phyloP scores from a whole-genome alignment of 2,797 vertebrate species.

The Astyanax mexicanus region DNA sequence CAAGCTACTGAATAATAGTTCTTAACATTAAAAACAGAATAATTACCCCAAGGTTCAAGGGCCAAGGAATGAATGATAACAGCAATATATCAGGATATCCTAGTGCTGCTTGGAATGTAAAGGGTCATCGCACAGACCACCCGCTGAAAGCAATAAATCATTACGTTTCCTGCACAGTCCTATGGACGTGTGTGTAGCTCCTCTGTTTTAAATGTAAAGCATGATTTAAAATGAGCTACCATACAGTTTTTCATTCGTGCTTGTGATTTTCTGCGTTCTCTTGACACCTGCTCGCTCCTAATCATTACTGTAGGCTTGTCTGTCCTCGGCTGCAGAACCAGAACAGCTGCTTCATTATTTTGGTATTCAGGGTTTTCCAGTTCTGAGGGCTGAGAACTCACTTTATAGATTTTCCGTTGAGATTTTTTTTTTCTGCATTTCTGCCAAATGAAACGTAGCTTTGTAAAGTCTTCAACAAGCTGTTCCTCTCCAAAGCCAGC shows the following conservation, averaged over 20 bases:
- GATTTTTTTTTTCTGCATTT: conserved; percentile 51
- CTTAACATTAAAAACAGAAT: not conserved
- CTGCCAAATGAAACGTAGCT: conserved; percentile 63
- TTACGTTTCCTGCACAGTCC: not conserved
- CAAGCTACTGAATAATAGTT: not conserved
- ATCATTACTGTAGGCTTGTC: not conserved
- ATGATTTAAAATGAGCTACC: not conserved
- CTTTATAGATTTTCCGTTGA: conserved; percentile 70
- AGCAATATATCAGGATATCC: conserved; percentile 21
- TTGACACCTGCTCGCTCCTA: conserved; percentile 4
- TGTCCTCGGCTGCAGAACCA: conserved; percentile 13
- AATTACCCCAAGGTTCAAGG: not conserved
- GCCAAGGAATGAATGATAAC: not conserved
- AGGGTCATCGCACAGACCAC: not conserved
- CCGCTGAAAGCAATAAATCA: not conserved
- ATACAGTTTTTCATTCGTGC: not conserved
- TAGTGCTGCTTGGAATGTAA: conserved; percentile 5
- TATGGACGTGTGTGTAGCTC: not conserved
- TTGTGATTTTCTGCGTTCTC: not conserved
- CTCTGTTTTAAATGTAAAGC: not conserved
- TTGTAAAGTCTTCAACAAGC: conserved; percentile 28
- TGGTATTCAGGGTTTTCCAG: conserved; percentile 57
- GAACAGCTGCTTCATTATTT: conserved; percentile 69
- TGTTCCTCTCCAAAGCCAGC: conserved; percentile 41
- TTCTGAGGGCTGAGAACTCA: conserved; percentile 69